These are phyloP conservation scores for Potamarius usumacintae DNA, from an alignment of 2,113 vertebrate species.

Conservation along the genomic window DNA sequence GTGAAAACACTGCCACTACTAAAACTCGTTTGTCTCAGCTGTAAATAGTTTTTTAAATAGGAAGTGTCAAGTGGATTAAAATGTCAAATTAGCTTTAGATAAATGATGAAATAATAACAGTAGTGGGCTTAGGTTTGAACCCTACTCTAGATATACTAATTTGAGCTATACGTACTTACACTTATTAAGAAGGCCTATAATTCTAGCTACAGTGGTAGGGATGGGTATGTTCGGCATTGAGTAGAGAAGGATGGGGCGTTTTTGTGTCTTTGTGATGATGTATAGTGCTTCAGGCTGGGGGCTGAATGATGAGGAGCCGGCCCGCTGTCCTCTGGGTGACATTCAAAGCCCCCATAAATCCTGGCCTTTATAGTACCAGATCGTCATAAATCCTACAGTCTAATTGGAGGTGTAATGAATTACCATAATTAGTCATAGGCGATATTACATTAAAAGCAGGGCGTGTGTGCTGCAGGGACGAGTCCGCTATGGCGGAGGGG, in stretches of 20 bases:
- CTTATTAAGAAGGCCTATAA: slow-evolving; percentile 17
- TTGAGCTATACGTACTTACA: slow-evolving; percentile 10
- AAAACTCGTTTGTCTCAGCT: not conserved
- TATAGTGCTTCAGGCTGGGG: slow-evolving; percentile 87
- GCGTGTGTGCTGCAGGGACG: slow-evolving; percentile 79
- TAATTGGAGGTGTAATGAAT: slow-evolving; percentile 99
- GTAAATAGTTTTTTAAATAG: not conserved
- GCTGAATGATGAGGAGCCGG: slow-evolving; percentile 93
- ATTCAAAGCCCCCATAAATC: slow-evolving; percentile 99
- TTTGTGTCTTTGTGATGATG: slow-evolving; percentile 65
- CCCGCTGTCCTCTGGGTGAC: slow-evolving; percentile 96
- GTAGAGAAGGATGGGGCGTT: slow-evolving; percentile 50
- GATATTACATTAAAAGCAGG: slow-evolving; percentile 89
- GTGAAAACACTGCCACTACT: not conserved
- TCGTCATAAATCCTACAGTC: slow-evolving; percentile 95
- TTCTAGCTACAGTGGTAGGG: slow-evolving; percentile 23
- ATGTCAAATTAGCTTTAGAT: not conserved
- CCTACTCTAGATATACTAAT: not conserved
- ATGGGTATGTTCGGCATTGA: slow-evolving; percentile 43
- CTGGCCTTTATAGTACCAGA: slow-evolving; percentile 94
- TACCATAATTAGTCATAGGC: slow-evolving; percentile 99
- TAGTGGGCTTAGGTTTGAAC: not conserved
- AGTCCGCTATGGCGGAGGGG: slow-evolving; percentile 34
- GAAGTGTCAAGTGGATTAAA: slow-evolving; percentile 1
- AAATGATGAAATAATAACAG: slow-evolving; percentile 16